Base-by-base conservation (phyloP, 2,888 invertebrate species). In the Acronicta aceris region DNA sequence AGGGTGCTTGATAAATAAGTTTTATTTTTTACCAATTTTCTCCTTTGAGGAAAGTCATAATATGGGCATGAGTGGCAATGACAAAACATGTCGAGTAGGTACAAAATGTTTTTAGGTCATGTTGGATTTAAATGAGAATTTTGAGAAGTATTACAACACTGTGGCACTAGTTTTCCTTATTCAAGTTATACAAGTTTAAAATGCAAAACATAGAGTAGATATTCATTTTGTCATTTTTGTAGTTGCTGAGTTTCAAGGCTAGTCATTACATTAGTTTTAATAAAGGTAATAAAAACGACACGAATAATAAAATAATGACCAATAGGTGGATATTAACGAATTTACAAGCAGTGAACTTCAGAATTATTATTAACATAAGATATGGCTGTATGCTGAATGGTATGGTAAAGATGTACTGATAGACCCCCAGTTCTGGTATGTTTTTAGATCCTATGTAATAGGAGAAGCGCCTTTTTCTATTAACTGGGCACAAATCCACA, bases 21-120 rank as follows among this genome's bases (percentile, higher is more conserved):
- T 27, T 7, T 27, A 7, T 27, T 27, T 27, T 27, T 27, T 27
- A n/a, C 27, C 0, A 27, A 10, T 27, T 27, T 7, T 5, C 30
- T 9, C 2, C 30, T 30, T 30, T 7, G 7, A 5, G 27, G 27
- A 7, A 27, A 7, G 27, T 27, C 5, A 5, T 5, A 3, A 1
- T 33, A 7, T 33, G 33, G 12, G 13, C 13, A 1, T 36, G 1
- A 13, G 36, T 13, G 12, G 21, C 1, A 30, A 13, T 13, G 36
- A 30, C 13, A 13, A 36, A 36, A 38, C 7, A 38, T 13, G 52
- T 57, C 48, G 41, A 36, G 46, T 27, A 25, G 33, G 46, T 15
- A 21, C 27, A 38, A 47, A 62, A 73, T 49, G 46, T 59, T 59
- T 68, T 27, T 30, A 56, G 63, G 71, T 59, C 71, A 71, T 68